phyloP scores from a whole-genome alignment of 2,797 vertebrate species.

The Enteromius fasciolatus region DNA sequence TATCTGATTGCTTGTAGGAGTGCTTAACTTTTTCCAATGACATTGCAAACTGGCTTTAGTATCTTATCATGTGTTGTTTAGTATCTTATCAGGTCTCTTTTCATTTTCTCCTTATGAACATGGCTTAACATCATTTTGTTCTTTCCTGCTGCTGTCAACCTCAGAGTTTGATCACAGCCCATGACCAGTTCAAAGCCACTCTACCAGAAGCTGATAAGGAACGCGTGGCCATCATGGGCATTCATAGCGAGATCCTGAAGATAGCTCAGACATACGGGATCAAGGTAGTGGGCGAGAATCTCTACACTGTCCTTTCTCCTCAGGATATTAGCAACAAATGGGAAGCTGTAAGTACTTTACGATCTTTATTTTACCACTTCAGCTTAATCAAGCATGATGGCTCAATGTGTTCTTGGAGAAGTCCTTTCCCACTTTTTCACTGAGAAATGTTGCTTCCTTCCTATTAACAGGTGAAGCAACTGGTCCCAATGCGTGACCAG shows the following conservation, averaged over 20 bases:
- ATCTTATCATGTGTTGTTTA: background rate
- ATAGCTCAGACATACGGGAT: slow-evolving; percentile 91
- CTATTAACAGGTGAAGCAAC: slow-evolving; percentile 82
- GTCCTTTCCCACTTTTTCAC: background rate
- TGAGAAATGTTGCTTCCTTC: background rate
- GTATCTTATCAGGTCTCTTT: background rate
- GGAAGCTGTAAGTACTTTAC: slow-evolving; percentile 80
- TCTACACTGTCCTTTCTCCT: slow-evolving; percentile 81
- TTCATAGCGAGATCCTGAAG: slow-evolving; percentile 90
- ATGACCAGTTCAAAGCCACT: slow-evolving; percentile 91
- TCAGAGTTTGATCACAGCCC: slow-evolving; percentile 88
- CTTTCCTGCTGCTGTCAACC: background rate
- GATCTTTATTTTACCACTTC: background rate
- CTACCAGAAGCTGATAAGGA: slow-evolving; percentile 89
- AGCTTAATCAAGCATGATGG: background rate
- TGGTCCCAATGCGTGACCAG: slow-evolving; percentile 91
- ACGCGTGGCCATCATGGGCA: slow-evolving; percentile 86
- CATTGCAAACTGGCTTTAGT: background rate
- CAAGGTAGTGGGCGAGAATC: slow-evolving; percentile 83
- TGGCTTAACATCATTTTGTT: background rate
- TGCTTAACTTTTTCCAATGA: background rate
- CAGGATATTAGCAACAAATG: slow-evolving; percentile 87
- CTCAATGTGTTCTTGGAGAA: background rate
- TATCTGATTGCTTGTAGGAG: background rate
- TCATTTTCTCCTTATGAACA: no score